phyloP scores from a whole-genome alignment of 2,797 vertebrate genomes.

The Decapterus maruadsi region DNA sequence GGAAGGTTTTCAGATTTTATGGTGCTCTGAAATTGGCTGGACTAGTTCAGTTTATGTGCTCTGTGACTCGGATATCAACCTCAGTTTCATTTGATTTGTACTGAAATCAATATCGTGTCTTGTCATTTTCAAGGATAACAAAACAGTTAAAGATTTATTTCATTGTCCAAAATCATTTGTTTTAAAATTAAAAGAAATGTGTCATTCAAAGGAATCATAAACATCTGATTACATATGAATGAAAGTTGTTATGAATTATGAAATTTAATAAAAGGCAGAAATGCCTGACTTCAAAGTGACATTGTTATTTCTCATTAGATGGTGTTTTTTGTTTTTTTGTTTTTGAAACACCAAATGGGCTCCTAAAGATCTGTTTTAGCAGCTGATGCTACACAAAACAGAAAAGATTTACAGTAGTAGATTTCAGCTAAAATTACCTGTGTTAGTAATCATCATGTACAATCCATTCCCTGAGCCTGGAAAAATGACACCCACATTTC shows the following conservation, averaged over 20 bases:
- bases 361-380: not conserved
- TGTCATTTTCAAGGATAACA: not conserved
- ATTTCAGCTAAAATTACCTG: not conserved
- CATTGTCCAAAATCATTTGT: not conserved
- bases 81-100: not conserved
- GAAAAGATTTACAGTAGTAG: not conserved
- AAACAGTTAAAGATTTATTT: not conserved
- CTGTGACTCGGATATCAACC: not conserved
- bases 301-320: not conserved
- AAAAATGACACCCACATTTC: too few species aligned
- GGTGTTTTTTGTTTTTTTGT: too few species aligned
- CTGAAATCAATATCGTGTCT: not conserved
- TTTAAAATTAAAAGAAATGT: not conserved
- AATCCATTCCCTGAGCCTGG: too few species aligned
- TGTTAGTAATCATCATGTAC: too few species aligned
- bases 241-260: not conserved
- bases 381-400: not conserved
- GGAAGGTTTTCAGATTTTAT: not conserved
- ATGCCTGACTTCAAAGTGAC: not conserved
- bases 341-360: not conserved
- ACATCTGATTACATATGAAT: not conserved
- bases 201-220: not conserved
- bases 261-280: not conserved
- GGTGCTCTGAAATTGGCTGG: not conserved
- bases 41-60: not conserved